Conservation (phyloP, 2,113 vertebrate genomes). For the Gopherus evgoodei region DNA sequence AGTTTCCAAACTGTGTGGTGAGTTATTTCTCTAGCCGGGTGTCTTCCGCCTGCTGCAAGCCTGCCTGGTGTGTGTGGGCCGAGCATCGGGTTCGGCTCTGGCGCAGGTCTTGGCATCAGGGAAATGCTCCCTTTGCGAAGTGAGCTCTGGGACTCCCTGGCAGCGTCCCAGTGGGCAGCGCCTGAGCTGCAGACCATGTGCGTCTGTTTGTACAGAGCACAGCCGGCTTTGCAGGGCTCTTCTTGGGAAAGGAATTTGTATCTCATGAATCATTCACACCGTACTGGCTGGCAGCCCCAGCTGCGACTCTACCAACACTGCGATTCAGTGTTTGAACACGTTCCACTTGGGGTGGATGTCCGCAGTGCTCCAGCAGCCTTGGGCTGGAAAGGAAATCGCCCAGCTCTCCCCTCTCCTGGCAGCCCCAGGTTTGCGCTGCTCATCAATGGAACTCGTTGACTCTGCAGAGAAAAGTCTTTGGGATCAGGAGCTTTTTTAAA, state of each 20-base stretch:
- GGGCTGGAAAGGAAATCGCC: too few species aligned
- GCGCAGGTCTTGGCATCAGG: not conserved
- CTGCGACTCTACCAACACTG: rapidly evolving
- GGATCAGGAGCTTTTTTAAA: not conserved
- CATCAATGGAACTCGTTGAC: not conserved
- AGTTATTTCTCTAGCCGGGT: not conserved
- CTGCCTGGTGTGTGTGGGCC: not conserved
- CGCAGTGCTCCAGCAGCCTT: too few species aligned
- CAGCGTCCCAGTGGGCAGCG: not conserved
- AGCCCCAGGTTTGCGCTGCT: not conserved
- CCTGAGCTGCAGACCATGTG: rapidly evolving
- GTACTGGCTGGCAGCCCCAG: not conserved
- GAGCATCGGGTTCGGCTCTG: not conserved
- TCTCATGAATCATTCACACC: not conserved
- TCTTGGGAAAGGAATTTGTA: rapidly evolving
- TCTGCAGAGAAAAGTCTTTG: not conserved
- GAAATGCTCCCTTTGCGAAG: not conserved
- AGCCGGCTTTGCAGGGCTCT: not conserved
- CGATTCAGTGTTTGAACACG: rapidly evolving
- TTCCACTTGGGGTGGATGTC: too few species aligned
- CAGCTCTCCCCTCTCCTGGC: not conserved
- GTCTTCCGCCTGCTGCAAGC: not conserved
- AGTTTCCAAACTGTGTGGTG: not conserved
- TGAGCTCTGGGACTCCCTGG: not conserved
- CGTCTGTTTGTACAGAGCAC: rapidly evolving